Conservation (phyloP, 2,113 vertebrate species). For the Hylia prasina region DNA sequence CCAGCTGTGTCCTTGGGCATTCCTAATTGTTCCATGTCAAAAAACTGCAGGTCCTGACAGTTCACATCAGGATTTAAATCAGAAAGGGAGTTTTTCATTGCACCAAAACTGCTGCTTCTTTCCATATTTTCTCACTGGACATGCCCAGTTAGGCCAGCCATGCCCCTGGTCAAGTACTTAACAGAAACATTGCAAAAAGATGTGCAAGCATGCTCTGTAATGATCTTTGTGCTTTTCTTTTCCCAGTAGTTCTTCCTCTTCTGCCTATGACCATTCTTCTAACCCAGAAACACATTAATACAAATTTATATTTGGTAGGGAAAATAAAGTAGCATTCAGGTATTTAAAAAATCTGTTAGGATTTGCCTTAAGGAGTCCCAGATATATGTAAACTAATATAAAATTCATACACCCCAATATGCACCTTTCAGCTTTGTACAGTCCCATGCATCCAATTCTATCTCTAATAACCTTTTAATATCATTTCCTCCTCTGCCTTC, state of each 20-base stretch:
- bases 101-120: background rate
- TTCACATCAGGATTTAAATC: background rate
- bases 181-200: background rate
- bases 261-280: background rate
- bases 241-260: background rate
- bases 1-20: background rate
- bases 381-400: constrained; percentile 25
- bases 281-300: background rate
- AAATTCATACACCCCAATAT: constrained; percentile 21
- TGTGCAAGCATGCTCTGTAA: background rate
- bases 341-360: background rate
- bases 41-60: background rate
- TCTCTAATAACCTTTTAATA: constrained; percentile 75
- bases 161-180: background rate
- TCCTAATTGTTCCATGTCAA: background rate
- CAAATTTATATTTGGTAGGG: background rate
- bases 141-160: background rate
- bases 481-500: constrained; percentile 67
- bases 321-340: background rate
- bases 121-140: background rate
- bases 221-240: background rate
- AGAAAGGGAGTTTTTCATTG: background rate
- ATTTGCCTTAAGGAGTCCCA: constrained; percentile 38
- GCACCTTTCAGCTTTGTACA: constrained; percentile 2
- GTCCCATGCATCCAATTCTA: constrained; percentile 16